Evolutionary conservation across 2,113 vertebrate species (phyloP).

Genomic region (Atlantisia rogersi): DNA sequence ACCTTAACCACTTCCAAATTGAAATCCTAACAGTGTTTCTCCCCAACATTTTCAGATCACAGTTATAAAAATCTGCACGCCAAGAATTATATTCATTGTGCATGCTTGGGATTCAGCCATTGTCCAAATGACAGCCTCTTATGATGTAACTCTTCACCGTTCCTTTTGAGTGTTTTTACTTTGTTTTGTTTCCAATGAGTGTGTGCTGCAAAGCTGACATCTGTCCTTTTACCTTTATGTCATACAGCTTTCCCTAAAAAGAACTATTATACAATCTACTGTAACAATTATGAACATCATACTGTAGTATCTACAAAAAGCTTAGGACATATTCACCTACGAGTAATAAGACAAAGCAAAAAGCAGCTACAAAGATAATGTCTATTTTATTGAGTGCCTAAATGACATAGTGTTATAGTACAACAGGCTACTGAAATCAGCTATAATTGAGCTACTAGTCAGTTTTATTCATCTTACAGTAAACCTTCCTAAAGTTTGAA

Average conservation of each 20-base stretch:
- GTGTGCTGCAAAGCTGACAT: background rate
- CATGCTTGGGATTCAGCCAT: background rate
- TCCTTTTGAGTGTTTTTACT: background rate
- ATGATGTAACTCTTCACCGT: background rate
- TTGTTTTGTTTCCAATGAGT: background rate
- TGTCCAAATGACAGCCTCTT: background rate
- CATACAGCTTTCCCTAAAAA: background rate
- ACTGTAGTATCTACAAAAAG: background rate
- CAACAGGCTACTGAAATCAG: background rate
- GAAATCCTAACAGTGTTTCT: background rate
- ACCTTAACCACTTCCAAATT: background rate
- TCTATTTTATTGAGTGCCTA: background rate
- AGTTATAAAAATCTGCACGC: background rate
- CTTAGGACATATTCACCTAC: rapidly evolving
- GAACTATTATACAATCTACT: no score
- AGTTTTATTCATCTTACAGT: background rate
- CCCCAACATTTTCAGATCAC: background rate
- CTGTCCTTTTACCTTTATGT: background rate
- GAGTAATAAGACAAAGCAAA: background rate
- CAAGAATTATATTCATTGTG: background rate
- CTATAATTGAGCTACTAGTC: background rate
- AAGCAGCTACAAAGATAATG: background rate
- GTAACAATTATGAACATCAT: background rate
- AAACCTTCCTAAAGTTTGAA: background rate
- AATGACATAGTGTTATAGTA: background rate